These are phyloP conservation scores for Malurus leucopterus DNA, from an alignment of 2,797 vertebrate genomes.

Conservation along the genomic window DNA sequence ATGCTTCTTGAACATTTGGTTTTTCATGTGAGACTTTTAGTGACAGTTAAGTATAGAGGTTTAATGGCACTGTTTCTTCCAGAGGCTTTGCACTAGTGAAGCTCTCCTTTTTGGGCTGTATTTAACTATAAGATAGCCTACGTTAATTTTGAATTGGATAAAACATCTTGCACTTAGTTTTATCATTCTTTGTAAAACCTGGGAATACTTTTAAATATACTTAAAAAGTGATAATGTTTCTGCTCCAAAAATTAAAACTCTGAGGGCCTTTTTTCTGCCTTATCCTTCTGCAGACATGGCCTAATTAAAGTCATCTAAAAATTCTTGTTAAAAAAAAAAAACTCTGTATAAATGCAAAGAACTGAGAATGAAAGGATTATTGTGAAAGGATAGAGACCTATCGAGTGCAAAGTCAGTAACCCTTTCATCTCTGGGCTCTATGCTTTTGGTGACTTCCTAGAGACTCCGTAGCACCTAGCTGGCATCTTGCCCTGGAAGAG, in stretches of 20 bases:
- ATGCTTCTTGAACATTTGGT: neutral
- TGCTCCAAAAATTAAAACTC: conserved; percentile 3
- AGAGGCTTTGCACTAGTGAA: neutral
- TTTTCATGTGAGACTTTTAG: neutral
- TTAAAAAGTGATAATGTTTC: neutral
- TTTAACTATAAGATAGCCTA: neutral
- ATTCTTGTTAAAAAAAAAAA: conserved; percentile 1
- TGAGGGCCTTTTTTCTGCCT: conserved; percentile 1
- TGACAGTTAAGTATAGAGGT: neutral
- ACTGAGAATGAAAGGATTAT: conserved; percentile 28
- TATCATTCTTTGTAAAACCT: neutral
- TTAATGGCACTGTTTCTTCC: neutral
- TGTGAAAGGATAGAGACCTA: neutral
- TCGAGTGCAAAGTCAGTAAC: neutral
- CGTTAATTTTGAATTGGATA: neutral
- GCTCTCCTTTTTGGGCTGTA: neutral
- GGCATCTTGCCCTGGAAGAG: neutral
- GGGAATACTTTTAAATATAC: neutral
- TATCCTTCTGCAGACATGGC: conserved; percentile 7
- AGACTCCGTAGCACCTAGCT: neutral
- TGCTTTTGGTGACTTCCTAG: neutral
- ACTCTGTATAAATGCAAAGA: conserved; percentile 17
- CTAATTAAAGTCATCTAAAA: conserved; percentile 42
- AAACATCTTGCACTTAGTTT: neutral
- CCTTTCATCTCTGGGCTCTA: neutral